phyloP scores from a whole-genome alignment of 2,888 invertebrate genomes.

The Linyphia triangularis region DNA sequence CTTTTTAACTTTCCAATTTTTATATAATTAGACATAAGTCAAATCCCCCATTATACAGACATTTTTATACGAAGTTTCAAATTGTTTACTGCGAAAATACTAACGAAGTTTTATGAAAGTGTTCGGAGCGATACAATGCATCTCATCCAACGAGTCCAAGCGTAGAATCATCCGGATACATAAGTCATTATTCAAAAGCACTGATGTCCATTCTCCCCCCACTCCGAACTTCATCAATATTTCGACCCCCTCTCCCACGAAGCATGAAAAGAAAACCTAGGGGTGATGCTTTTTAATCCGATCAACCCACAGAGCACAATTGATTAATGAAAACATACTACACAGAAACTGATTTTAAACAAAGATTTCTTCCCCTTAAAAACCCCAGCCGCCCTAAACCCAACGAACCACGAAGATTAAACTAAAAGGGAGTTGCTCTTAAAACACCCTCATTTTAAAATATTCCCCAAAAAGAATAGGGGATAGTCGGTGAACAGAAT shows the following conservation, averaged over 20 bases:
- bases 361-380: neutral
- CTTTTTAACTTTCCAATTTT: too few species aligned
- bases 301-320: neutral
- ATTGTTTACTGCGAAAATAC: too few species aligned
- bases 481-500: slow-evolving; percentile 43
- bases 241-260: neutral
- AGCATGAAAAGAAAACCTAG: neutral
- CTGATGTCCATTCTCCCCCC: neutral
- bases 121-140: too few species aligned
- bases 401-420: slow-evolving; percentile 1
- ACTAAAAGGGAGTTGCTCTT: neutral
- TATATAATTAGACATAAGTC: too few species aligned
- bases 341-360: slow-evolving; percentile 16
- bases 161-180: too few species aligned
- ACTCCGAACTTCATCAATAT: neutral
- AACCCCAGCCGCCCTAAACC: slow-evolving; percentile 17
- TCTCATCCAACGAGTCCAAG: too few species aligned
- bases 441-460: slow-evolving; percentile 19
- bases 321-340: slow-evolving; percentile 11
- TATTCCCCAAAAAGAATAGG: slow-evolving; percentile 8
- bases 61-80: too few species aligned
- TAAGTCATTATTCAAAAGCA: neutral
- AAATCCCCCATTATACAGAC: too few species aligned
- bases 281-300: slow-evolving; percentile 19
- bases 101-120: too few species aligned